These are phyloP conservation scores for Sphaerodactylus townsendi DNA, from an alignment of 2,113 vertebrate genomes.

Conservation along the genomic window DNA sequence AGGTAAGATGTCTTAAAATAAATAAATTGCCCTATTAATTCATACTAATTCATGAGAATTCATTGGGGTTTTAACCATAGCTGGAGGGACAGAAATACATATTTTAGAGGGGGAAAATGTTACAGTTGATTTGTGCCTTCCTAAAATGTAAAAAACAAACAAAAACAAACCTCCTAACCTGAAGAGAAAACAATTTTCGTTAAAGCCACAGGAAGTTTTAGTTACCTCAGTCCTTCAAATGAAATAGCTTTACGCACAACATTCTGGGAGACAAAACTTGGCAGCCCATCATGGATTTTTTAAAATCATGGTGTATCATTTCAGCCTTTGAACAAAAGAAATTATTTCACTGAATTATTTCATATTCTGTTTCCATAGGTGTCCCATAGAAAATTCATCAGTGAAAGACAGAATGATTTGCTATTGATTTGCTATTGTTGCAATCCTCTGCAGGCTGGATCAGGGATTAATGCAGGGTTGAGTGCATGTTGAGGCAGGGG, in stretches of 20 bases:
- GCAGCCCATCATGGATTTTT: slow-evolving; percentile 10
- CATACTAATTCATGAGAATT: background rate
- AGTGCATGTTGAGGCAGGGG: background rate
- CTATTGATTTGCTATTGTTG: slow-evolving; percentile 8
- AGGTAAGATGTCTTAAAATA: no score
- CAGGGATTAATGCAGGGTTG: background rate
- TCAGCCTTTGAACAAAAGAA: background rate
- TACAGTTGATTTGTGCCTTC: background rate
- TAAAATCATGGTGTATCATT: background rate
- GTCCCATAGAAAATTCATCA: background rate
- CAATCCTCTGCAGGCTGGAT: background rate
- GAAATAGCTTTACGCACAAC: background rate
- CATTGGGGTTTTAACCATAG: background rate
- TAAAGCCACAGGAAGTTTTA: background rate
- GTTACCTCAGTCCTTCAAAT: background rate
- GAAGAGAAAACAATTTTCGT: background rate
- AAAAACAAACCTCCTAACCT: no score
- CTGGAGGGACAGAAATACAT: background rate
- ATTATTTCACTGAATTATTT: background rate
- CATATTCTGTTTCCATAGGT: background rate
- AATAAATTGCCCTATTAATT: background rate
- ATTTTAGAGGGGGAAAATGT: background rate
- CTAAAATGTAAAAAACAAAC: background rate
- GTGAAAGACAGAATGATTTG: background rate
- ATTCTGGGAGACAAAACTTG: background rate